These are phyloP conservation scores for Brachyalestes nurse DNA, from an alignment of 2,797 vertebrate species.

Conservation along the genomic window DNA sequence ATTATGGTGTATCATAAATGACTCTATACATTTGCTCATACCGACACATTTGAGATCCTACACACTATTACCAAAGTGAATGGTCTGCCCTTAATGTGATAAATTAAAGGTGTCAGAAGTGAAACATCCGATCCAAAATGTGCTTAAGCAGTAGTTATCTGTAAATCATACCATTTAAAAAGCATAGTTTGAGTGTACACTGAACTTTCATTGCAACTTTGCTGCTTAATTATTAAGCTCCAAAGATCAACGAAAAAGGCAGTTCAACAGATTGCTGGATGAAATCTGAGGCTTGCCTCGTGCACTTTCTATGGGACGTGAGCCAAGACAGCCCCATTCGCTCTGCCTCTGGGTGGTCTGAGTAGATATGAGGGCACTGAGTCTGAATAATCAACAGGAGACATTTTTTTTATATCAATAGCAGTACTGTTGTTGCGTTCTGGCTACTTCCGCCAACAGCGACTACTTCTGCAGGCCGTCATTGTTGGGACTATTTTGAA, in stretches of 20 bases:
- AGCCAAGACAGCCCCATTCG: background rate
- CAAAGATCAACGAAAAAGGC: background rate
- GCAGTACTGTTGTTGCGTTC: background rate
- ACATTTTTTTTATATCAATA: background rate
- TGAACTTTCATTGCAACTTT: background rate
- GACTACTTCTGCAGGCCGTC: background rate
- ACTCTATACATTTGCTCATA: background rate
- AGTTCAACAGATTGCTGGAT: conserved; percentile 16
- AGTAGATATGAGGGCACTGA: background rate
- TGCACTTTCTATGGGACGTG: conserved; percentile 9
- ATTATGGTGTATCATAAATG: too few relatives aligned
- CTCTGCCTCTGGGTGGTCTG: background rate
- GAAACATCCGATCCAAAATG: background rate
- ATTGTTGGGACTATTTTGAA: conserved; percentile 16
- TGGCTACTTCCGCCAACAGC: too few relatives aligned
- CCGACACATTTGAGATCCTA: background rate
- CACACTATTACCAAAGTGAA: background rate
- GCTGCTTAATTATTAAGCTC: conserved; percentile 25
- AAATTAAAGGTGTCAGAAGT: background rate
- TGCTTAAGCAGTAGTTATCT: background rate
- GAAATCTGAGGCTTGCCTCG: conserved; percentile 5
- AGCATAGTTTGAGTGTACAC: background rate
- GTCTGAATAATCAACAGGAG: too few relatives aligned
- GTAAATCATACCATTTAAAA: background rate
- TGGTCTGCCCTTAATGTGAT: too few relatives aligned